A percentile compares a stretch with the other conserved stretches of the same genome.
Evolutionary conservation across 2,113 vertebrate genomes (phyloP).

Genomic region (Psammodynastes pulverulentus): DNA sequence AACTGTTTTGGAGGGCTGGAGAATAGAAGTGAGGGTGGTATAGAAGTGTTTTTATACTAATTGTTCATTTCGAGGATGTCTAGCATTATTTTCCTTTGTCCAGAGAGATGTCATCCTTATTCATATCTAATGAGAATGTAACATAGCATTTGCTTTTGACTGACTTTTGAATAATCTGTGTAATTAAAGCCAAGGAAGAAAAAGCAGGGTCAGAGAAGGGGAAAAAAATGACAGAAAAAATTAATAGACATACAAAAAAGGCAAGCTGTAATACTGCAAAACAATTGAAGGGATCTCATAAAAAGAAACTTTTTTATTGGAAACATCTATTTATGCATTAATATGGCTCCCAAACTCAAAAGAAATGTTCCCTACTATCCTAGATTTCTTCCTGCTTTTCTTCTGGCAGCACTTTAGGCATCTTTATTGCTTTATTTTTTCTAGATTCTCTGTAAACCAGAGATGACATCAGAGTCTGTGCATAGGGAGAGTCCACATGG

Average conservation of each 20-base stretch:
- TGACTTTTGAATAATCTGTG: not conserved
- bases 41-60: not conserved
- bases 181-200: not conserved
- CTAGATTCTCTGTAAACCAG: not conserved
- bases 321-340: not conserved
- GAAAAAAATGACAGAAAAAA: not conserved
- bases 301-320: not conserved
- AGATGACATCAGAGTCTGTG: not conserved
- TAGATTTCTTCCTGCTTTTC: not conserved
- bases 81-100: not conserved
- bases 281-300: not conserved
- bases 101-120: not conserved
- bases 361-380: not conserved
- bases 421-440: not conserved
- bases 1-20: not conserved
- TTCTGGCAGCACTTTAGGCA: not conserved
- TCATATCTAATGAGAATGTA: not conserved
- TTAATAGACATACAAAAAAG: not conserved
- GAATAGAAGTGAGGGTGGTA: not conserved
- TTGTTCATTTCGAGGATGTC: not conserved
- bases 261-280: not conserved
- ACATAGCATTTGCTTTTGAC: not conserved
- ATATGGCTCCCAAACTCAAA: not conserved
- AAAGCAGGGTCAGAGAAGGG: not conserved
- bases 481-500: not conserved